phyloP scores from a whole-genome alignment of 2,113 vertebrate species.

The Bubo bubo region DNA sequence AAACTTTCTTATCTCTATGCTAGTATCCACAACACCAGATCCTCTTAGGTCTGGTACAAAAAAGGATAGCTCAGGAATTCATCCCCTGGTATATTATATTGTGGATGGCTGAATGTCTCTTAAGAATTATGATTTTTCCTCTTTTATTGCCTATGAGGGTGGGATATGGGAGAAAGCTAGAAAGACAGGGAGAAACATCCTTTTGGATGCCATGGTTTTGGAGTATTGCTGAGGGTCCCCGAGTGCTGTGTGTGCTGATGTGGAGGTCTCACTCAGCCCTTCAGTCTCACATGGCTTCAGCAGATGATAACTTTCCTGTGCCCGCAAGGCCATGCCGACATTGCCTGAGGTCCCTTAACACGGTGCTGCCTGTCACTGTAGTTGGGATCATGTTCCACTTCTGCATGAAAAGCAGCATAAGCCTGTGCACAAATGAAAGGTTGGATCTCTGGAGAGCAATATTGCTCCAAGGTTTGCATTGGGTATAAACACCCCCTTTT shows the following conservation, averaged over 20 bases:
- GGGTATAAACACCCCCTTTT: neutral
- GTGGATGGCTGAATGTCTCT: neutral
- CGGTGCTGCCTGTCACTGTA: neutral
- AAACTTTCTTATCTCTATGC: neutral
- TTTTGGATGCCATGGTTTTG: neutral
- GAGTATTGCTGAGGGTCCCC: neutral
- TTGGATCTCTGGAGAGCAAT: neutral
- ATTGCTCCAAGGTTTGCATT: neutral
- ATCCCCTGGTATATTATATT: neutral
- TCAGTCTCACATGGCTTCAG: neutral
- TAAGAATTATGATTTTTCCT: neutral
- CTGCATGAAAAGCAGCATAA: neutral
- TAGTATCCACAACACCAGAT: neutral
- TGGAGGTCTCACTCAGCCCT: neutral
- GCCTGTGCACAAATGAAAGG: neutral
- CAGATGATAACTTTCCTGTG: neutral
- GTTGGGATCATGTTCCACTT: neutral
- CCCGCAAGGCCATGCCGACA: neutral
- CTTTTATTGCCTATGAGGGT: neutral
- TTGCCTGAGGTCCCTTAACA: neutral
- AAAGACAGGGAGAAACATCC: neutral
- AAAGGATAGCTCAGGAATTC: neutral
- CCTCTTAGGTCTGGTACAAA: neutral
- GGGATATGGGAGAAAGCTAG: neutral
- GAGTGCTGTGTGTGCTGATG: neutral